These are phyloP conservation scores for Epinotia ramella DNA, from an alignment of 2,888 invertebrate species.

Conservation along the genomic window DNA sequence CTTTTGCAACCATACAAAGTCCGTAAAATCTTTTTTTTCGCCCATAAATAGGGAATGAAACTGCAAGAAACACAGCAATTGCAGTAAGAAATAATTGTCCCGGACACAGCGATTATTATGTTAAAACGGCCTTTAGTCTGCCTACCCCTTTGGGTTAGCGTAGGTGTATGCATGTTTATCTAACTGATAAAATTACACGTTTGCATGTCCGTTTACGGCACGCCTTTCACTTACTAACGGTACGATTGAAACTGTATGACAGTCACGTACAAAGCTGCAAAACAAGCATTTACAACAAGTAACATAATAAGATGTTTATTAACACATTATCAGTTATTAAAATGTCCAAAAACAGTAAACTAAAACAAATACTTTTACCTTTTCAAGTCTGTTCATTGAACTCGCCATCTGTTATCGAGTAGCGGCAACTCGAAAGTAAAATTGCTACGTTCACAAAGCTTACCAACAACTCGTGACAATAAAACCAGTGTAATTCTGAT, in stretches of 20 bases:
- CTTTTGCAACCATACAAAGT: no score
- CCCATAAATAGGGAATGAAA: no score
- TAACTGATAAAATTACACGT: constrained; percentile 6
- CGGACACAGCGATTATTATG: not conserved
- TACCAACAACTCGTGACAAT: not conserved
- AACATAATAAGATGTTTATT: not conserved
- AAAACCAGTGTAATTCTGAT: not conserved
- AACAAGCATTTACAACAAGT: not conserved
- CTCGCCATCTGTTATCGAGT: constrained; percentile 72
- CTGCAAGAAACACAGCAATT: no score
- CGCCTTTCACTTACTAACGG: constrained; percentile 36
- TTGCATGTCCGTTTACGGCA: constrained; percentile 13
- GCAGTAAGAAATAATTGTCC: not conserved
- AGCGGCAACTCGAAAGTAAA: constrained; percentile 82
- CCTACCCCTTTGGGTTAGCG: not conserved
- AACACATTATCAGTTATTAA: not conserved
- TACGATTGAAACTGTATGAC: not conserved
- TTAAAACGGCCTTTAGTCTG: not conserved
- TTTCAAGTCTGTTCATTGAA: constrained; percentile 51
- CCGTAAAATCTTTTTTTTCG: no score
- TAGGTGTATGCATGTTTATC: not conserved
- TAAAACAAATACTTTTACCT: constrained; percentile 46
- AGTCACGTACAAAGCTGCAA: constrained; percentile 10
- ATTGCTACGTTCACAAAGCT: constrained; percentile 48
- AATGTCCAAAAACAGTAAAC: not conserved